Conservation (phyloP, 2,797 vertebrate genomes). For the Delichon dasypus region DNA sequence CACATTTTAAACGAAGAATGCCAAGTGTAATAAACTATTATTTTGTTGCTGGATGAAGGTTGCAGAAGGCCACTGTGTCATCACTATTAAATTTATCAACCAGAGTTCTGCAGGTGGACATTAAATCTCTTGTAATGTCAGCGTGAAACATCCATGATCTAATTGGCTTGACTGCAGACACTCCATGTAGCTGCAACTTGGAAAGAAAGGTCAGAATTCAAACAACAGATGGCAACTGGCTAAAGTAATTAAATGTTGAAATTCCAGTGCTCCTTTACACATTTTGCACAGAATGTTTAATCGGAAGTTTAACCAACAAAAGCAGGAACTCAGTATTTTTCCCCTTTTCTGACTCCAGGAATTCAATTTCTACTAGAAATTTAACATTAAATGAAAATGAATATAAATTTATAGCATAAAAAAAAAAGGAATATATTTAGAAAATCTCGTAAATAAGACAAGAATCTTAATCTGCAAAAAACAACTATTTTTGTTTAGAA, state of each 20-base stretch:
- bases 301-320: constrained; percentile 35
- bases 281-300: constrained; percentile 55
- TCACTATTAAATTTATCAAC: constrained; percentile 51
- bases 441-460: neutral
- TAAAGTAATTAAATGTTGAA: constrained; percentile 73
- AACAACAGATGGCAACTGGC: constrained; percentile 73
- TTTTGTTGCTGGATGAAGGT: constrained; percentile 8
- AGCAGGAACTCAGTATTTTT: neutral
- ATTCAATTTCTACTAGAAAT: constrained; percentile 33
- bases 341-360: neutral
- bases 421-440: constrained; percentile 14
- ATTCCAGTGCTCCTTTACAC: constrained; percentile 61
- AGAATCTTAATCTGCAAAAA: neutral
- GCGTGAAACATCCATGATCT: constrained; percentile 59
- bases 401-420: neutral
- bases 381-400: neutral
- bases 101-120: constrained; percentile 47
- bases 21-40: constrained; percentile 20
- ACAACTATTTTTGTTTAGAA: constrained; percentile 30
- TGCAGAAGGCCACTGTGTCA: constrained; percentile 11
- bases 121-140: constrained; percentile 64
- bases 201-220: constrained; percentile 71
- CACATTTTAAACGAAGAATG: neutral
- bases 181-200: constrained; percentile 42
- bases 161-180: constrained; percentile 55